Conservation (phyloP, 2,888 invertebrate species). For the Hirtodrosophila cameraria region DNA sequence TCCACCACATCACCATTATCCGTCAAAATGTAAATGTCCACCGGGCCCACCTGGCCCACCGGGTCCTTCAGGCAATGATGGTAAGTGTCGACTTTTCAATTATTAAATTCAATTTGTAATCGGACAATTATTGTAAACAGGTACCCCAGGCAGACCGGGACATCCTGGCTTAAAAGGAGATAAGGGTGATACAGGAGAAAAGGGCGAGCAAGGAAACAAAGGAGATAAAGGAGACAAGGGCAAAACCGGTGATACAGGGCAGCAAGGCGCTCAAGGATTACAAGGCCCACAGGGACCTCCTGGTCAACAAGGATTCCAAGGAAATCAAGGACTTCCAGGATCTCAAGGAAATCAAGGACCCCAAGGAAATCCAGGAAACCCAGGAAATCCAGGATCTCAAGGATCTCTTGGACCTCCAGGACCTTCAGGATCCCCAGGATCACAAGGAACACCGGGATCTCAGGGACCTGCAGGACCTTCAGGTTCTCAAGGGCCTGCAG, state of each 20-base stretch:
- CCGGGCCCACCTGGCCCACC: constrained; percentile 46
- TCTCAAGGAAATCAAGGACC: constrained; percentile 37
- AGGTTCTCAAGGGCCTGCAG: constrained; percentile 24
- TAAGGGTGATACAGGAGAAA: constrained; percentile 20
- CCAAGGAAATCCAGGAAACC: constrained; percentile 31
- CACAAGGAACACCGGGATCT: constrained; percentile 31
- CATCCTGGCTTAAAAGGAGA: constrained; percentile 30
- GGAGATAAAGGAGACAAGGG: constrained; percentile 37
- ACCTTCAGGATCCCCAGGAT: constrained; percentile 25
- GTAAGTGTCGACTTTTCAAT: neutral
- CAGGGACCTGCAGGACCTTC: constrained; percentile 20
- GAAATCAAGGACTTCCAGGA: constrained; percentile 34
- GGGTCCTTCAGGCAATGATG: constrained; percentile 21
- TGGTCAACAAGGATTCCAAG: constrained; percentile 30
- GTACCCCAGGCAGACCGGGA: constrained; percentile 28
- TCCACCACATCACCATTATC: constrained; percentile 8
- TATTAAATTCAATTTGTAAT: neutral
- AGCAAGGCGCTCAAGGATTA: constrained; percentile 32
- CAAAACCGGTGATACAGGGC: constrained; percentile 6
- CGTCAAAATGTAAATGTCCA: constrained; percentile 37
- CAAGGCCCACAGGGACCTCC: constrained; percentile 27
- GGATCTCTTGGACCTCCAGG: constrained; percentile 33
- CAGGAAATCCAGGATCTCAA: constrained; percentile 26
- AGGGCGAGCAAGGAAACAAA: constrained; percentile 15
- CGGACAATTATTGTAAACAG: neutral